Conservation (phyloP, 2,888 invertebrate genomes). For the Pseudococcus longispinus region DNA sequence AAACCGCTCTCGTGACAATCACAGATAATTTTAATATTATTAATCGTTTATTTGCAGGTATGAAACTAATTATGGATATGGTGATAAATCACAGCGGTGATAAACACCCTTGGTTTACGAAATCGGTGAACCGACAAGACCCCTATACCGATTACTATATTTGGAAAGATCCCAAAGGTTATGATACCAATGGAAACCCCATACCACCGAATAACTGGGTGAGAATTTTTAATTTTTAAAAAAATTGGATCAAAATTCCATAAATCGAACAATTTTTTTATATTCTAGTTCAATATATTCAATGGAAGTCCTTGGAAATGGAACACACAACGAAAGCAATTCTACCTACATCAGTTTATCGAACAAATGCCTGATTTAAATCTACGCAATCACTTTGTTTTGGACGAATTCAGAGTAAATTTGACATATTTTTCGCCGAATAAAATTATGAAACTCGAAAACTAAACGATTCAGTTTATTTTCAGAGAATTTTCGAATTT, state of each 20-base stretch:
- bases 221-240: conserved; percentile 50
- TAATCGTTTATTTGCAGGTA: conserved; percentile 57
- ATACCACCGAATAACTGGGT: conserved; percentile 60
- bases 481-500: conserved; percentile 50
- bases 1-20: not conserved
- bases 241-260: not conserved
- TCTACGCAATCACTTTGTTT: conserved; percentile 54
- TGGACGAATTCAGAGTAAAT: not conserved
- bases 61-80: conserved; percentile 60
- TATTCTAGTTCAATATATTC: conserved; percentile 50
- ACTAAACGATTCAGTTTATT: not conserved
- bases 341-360: conserved; percentile 82
- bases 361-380: conserved; percentile 82
- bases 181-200: conserved; percentile 58
- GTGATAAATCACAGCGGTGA: conserved; percentile 63
- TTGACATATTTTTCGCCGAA: not conserved
- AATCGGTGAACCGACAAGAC: conserved; percentile 61
- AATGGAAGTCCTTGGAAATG: conserved; percentile 80
- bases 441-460: not conserved
- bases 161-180: conserved; percentile 62
- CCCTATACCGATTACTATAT: conserved; percentile 65
- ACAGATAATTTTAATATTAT: not conserved
- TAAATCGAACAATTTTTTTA: not conserved
- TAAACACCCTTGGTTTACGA: conserved; percentile 66
- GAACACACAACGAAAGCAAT: conserved; percentile 71